These are phyloP conservation scores for Rallus limicola DNA, from an alignment of 2,113 vertebrate species.

Conservation along the genomic window DNA sequence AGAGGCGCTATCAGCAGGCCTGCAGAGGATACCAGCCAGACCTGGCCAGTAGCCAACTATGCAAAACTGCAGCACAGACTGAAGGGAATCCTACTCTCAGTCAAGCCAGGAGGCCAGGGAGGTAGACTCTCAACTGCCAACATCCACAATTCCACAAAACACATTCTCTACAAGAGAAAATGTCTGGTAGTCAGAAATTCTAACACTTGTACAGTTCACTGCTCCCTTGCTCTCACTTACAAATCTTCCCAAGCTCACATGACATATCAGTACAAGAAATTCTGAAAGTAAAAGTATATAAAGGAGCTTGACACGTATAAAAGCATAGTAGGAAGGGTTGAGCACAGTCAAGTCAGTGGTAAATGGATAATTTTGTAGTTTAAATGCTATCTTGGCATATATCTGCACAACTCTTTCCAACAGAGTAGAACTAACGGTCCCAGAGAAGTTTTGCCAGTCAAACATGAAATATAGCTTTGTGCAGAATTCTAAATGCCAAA, in stretches of 20 bases:
- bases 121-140: neutral
- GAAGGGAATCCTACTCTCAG: neutral
- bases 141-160: neutral
- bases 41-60: too few species aligned
- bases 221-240: neutral
- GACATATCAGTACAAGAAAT: neutral
- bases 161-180: neutral
- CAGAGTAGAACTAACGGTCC: neutral
- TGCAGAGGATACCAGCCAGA: too few species aligned
- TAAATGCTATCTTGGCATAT: neutral
- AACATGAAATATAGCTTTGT: neutral
- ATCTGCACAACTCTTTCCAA: neutral
- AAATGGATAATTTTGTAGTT: neutral
- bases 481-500: neutral
- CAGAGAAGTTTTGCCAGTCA: neutral
- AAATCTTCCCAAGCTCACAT: neutral
- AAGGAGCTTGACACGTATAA: neutral
- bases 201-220: neutral
- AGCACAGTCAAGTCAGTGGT: neutral
- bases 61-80: too few species aligned
- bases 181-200: neutral
- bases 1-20: too few species aligned
- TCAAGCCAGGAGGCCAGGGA: neutral
- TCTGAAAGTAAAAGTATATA: neutral
- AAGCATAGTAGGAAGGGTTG: neutral